A percentile compares a stretch with the other conserved stretches of the same genome.
Conservation (phyloP, 2,888 invertebrate genomes). For the Nemotelus pantherinus region DNA sequence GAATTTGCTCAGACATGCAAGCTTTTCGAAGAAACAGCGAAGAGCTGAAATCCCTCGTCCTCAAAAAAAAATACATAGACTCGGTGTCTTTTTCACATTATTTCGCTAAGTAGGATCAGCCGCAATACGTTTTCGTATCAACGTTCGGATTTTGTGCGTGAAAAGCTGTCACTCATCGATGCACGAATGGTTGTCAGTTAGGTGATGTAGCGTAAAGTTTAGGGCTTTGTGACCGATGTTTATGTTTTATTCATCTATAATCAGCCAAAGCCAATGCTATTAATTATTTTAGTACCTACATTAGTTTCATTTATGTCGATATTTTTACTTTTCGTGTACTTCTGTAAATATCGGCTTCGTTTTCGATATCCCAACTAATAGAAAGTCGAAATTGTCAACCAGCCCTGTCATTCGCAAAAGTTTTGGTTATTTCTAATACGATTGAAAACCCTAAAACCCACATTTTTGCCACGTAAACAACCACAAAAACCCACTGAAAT, state of each 20-base stretch:
- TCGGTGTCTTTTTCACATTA: constrained; percentile 30
- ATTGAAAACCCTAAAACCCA: not conserved
- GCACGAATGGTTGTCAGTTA: not conserved
- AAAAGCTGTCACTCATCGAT: not conserved
- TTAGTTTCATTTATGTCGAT: too few relatives aligned
- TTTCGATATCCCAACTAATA: not conserved
- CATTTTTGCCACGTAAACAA: not conserved
- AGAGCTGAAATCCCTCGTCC: constrained; percentile 17
- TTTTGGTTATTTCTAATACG: constrained; percentile 9
- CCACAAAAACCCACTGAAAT: constrained; percentile 13
- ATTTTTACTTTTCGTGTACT: too few relatives aligned
- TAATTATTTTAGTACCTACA: too few relatives aligned
- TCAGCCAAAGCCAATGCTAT: too few relatives aligned
- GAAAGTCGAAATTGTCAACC: not conserved
- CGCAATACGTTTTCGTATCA: constrained; percentile 13
- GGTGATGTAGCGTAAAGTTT: too few relatives aligned
- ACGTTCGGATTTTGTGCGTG: constrained; percentile 10
- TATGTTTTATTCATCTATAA: too few relatives aligned
- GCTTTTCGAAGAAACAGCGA: not conserved
- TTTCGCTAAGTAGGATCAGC: constrained; percentile 35
- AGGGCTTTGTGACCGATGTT: too few relatives aligned
- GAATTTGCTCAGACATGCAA: not conserved
- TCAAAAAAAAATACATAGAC: not conserved
- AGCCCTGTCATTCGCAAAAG: not conserved
- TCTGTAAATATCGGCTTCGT: not conserved